These are phyloP conservation scores for Drosophila buzzatii DNA, from an alignment of 2,888 invertebrate species.

Conservation along the genomic window DNA sequence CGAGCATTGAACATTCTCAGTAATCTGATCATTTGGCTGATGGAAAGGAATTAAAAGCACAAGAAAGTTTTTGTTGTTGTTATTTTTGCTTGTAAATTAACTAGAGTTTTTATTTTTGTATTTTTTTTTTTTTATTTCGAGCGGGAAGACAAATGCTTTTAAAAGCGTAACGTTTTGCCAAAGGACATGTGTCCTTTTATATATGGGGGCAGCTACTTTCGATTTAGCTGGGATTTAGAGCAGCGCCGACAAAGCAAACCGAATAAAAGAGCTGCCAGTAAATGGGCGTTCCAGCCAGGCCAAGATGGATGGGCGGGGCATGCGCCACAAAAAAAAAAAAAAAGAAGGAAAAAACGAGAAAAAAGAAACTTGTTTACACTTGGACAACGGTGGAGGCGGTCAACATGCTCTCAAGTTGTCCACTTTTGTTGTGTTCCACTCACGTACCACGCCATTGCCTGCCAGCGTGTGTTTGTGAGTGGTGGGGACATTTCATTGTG, in stretches of 20 bases:
- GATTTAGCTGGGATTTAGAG: constrained; percentile 52
- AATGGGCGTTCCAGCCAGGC: constrained; percentile 5
- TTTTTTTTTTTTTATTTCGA: constrained; percentile 10
- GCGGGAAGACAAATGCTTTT: constrained; percentile 73
- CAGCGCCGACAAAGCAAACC: constrained; percentile 48
- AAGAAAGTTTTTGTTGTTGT: background rate
- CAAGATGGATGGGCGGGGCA: background rate
- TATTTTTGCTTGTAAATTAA: constrained; percentile 62
- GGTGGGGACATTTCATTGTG: constrained; percentile 67
- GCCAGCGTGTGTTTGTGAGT: constrained; percentile 10
- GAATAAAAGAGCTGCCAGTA: constrained; percentile 40
- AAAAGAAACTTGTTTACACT: constrained; percentile 57
- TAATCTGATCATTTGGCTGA: constrained; percentile 42
- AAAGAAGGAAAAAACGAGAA: background rate
- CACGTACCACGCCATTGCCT: constrained; percentile 14
- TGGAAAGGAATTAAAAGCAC: constrained; percentile 30
- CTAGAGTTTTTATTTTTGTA: constrained; percentile 34
- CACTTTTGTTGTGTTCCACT: constrained; percentile 47
- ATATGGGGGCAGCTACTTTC: constrained; percentile 59
- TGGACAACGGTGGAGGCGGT: constrained; percentile 53
- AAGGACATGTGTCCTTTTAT: constrained; percentile 73
- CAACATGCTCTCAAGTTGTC: constrained; percentile 63
- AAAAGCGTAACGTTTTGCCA: constrained; percentile 69
- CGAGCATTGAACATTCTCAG: background rate
- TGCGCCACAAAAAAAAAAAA: constrained; percentile 18